phyloP scores from a whole-genome alignment of 2,888 invertebrate species.

The Drosophila sordidula region DNA sequence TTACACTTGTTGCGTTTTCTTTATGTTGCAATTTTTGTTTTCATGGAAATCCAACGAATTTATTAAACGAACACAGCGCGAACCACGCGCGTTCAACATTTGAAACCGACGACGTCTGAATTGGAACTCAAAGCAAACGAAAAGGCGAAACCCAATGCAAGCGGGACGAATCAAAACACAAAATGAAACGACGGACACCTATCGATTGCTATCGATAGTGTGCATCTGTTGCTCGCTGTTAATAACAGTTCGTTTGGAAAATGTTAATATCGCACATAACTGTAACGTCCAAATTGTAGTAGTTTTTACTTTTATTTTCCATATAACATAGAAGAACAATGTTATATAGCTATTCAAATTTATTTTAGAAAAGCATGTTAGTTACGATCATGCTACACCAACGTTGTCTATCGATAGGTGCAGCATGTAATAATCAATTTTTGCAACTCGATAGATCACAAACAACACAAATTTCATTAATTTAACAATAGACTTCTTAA shows the following conservation, averaged over 20 bases:
- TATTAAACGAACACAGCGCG: slow-evolving; percentile 49
- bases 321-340: background rate
- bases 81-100: slow-evolving; percentile 53
- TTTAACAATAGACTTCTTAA: background rate
- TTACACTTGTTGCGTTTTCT: slow-evolving; percentile 54
- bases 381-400: slow-evolving; percentile 1
- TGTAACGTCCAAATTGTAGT: background rate
- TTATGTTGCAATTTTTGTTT: slow-evolving; percentile 58
- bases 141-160: slow-evolving; percentile 37
- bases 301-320: background rate
- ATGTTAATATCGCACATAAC: background rate
- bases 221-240: slow-evolving; percentile 13
- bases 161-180: slow-evolving; percentile 52
- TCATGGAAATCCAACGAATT: slow-evolving; percentile 53
- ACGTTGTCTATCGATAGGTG: slow-evolving; percentile 19
- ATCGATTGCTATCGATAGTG: slow-evolving; percentile 35
- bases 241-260: background rate
- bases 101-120: slow-evolving; percentile 57
- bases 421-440: background rate
- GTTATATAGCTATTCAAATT: too few species aligned
- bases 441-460: slow-evolving; percentile 4
- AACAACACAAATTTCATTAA: slow-evolving; percentile 2
- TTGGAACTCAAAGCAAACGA: slow-evolving; percentile 42
- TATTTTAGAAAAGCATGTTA: background rate
- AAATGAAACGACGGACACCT: slow-evolving; percentile 23